Base-by-base conservation (phyloP, 2,113 vertebrate genomes). In the Peucedramus taeniatus region DNA sequence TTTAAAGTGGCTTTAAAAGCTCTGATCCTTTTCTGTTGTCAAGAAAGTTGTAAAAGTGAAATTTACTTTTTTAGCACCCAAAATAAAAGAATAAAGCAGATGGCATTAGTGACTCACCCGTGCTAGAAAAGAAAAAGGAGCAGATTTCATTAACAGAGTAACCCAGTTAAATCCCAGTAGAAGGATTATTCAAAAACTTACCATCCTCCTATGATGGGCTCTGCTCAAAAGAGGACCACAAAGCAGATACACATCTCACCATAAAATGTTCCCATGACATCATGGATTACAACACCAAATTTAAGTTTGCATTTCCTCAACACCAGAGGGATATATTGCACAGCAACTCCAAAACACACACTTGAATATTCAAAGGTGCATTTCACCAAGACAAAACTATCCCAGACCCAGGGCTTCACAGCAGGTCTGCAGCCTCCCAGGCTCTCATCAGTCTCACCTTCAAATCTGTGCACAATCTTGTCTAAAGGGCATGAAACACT, bases 401-500 rank as follows among this genome's bases (percentile, higher is more conserved):
- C 3, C 20, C 22, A 84, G n/a, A 11, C 19, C 7, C 44, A 68
- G 51, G 21, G 27, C 19, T 90, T 50, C 54, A 47, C 22, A 61
- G 75, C 15, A 64, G 28, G 4, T 56, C 47, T 72, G 21, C 22
- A 91, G 16, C 13, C 17, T 63, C 35, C 17, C 28, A 69, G 33
- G 7, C 2, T 45, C 44, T 61, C 44, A 15, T 31, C 12, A 27
- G 0, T 0, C 19, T 57, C 40, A 35, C 42, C 26, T 59, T 68
- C 60, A 71, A 56, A 78, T 30, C 31, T n/a, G 9, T 47, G 13
- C 40, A 71, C 19, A 28, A 12, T 13, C 28, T 63, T 11, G 7
- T 86, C 45, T 49, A 44, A 71, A 60, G 51, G 16, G 10, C 50
- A 71, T 44, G 10, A 81, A 86, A 42, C 42, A 57, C 1, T 37